phyloP scores from a whole-genome alignment of 1,140 invertebrate species.

The Patella vulgata region DNA sequence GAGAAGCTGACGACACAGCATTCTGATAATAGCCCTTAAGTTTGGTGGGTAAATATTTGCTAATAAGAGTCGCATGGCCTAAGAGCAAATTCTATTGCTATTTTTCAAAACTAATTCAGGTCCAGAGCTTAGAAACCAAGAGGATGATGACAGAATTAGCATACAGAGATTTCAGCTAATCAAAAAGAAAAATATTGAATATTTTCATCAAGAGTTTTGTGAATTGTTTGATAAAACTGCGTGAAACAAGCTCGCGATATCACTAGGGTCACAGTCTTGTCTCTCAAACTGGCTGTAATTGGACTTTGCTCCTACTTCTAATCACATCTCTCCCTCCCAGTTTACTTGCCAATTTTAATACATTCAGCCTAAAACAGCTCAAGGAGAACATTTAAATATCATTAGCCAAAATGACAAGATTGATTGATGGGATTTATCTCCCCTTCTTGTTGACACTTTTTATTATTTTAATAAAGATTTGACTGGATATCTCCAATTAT shows the following conservation, averaged over 20 bases:
- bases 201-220: conserved; percentile 5
- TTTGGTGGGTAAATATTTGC: conserved; percentile 5
- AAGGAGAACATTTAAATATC: too few species aligned
- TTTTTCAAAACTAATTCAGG: conserved; percentile 1
- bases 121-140: too few species aligned
- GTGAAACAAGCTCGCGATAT: not conserved
- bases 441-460: too few species aligned
- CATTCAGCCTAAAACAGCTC: too few species aligned
- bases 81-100: conserved; percentile 3
- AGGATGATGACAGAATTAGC: not conserved
- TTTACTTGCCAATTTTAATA: too few species aligned
- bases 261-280: conserved; percentile 1
- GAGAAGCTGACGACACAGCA: not conserved
- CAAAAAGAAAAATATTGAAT: conserved; percentile 9
- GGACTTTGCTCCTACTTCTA: too few species aligned
- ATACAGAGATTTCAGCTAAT: conserved; percentile 3
- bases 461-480: too few species aligned
- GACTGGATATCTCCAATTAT: too few species aligned
- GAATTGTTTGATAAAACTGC: not conserved
- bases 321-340: too few species aligned
- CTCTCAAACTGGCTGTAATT: too few species aligned
- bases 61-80: not conserved
- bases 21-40: conserved; percentile 1
- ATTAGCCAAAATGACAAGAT: too few species aligned
- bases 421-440: too few species aligned